Percentiles rank a stretch among this genome's conserved stretches.
Conservation (phyloP, 2,113 vertebrate genomes). For the Octodon degus region DNA sequence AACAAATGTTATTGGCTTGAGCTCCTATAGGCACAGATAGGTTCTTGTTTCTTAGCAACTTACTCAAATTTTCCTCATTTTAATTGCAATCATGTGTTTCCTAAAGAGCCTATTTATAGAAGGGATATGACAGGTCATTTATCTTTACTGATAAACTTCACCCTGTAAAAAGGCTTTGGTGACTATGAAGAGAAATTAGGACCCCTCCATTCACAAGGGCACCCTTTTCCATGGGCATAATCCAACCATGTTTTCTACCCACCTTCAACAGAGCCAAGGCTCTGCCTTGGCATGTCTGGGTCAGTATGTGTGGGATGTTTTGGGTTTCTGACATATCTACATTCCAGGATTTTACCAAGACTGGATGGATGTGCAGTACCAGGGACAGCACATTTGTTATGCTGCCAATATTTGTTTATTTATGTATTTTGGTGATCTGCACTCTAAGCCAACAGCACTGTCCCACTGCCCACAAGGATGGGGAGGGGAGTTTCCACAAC, state of each 20-base stretch:
- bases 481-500: no score
- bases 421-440: not conserved
- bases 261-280: not conserved
- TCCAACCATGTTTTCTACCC: not conserved
- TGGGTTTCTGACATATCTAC: not conserved
- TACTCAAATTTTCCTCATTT: constrained; percentile 69
- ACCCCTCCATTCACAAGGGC: rapidly evolving
- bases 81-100: constrained; percentile 73
- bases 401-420: not conserved
- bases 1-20: constrained; percentile 70
- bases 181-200: not conserved
- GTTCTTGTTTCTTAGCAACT: constrained; percentile 84
- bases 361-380: not conserved
- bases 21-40: constrained; percentile 68
- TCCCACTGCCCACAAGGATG: not conserved
- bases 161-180: constrained; percentile 50
- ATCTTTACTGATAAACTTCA: constrained; percentile 72
- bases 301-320: not conserved
- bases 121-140: constrained; percentile 67
- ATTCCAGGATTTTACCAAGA: not conserved
- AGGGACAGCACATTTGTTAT: not conserved
- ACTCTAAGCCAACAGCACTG: not conserved
- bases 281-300: not conserved
- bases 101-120: constrained; percentile 75
- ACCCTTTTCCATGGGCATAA: not conserved